Conservation (phyloP, 2,888 invertebrate genomes). For the Choreutis nemorana region DNA sequence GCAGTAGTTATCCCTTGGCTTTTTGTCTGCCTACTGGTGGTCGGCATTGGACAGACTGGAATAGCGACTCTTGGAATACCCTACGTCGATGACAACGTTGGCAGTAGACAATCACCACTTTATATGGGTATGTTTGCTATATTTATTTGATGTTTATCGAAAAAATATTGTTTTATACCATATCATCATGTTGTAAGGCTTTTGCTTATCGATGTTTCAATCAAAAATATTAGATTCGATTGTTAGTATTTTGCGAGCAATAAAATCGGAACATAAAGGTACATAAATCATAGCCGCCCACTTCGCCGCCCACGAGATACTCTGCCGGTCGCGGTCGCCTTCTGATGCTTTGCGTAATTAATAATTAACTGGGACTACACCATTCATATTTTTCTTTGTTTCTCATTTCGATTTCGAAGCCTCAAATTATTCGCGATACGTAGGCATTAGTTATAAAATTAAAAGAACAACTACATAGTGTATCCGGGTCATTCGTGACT, state of each 20-base stretch:
- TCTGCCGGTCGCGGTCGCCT: conserved; percentile 22
- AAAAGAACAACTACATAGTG: no score
- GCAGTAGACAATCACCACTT: conserved; percentile 88
- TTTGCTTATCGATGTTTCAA: neutral
- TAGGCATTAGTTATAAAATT: no score
- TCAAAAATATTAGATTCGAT: conserved; percentile 10
- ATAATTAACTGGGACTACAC: conserved; percentile 18
- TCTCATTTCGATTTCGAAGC: neutral
- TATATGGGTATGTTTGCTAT: conserved; percentile 78
- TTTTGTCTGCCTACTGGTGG: conserved; percentile 85
- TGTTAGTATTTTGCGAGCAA: conserved; percentile 18
- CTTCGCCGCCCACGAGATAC: conserved; percentile 19
- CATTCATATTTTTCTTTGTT: conserved; percentile 4
- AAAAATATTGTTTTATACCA: neutral
- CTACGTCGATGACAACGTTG: conserved; percentile 93
- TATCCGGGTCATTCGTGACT: no score
- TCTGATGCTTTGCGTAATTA: conserved; percentile 26
- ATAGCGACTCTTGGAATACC: conserved; percentile 93
- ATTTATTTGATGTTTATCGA: conserved; percentile 1
- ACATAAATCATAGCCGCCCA: conserved; percentile 30
- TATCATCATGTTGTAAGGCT: neutral
- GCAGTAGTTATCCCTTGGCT: conserved; percentile 87
- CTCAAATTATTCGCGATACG: no score
- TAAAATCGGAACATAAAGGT: conserved; percentile 23
- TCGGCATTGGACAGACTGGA: conserved; percentile 92